phyloP scores from a whole-genome alignment of 1,140 invertebrate species.

The Drosophila biarmipes region DNA sequence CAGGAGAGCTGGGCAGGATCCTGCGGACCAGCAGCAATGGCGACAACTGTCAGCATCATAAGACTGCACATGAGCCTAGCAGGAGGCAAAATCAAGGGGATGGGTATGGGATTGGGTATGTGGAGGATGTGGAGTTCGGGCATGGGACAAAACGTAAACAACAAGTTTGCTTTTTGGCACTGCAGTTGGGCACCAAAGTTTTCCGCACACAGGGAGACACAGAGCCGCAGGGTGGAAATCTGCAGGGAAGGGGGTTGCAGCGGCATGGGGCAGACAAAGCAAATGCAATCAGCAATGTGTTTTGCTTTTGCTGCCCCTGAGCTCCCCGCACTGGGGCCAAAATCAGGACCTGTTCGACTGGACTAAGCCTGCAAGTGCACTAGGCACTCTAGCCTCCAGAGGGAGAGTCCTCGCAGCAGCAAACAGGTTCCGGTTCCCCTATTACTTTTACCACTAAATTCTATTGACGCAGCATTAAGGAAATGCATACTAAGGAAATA shows the following conservation, averaged over 20 bases:
- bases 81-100: constrained; percentile 26
- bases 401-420: not conserved
- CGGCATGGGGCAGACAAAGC: constrained; percentile 53
- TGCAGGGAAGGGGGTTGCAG: constrained; percentile 15
- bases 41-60: constrained; percentile 75
- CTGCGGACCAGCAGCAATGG: constrained; percentile 54
- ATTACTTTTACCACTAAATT: not conserved
- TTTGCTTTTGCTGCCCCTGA: constrained; percentile 57
- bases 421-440: not conserved
- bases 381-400: constrained; percentile 1
- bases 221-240: not conserved
- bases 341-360: constrained; percentile 50
- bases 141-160: constrained; percentile 66
- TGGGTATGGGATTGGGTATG: constrained; percentile 2
- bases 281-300: constrained; percentile 69
- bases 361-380: constrained; percentile 37
- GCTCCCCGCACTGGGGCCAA: constrained; percentile 20
- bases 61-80: constrained; percentile 63
- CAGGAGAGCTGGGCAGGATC: constrained; percentile 16
- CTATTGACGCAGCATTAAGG: not conserved
- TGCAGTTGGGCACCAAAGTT: constrained; percentile 64
- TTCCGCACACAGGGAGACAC: constrained; percentile 20
- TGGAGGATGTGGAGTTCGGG: constrained; percentile 5
- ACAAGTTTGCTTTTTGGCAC: constrained; percentile 68
- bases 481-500: not conserved